Base-by-base conservation (phyloP, 2,888 invertebrate species). In the Cantharis lateralis region DNA sequence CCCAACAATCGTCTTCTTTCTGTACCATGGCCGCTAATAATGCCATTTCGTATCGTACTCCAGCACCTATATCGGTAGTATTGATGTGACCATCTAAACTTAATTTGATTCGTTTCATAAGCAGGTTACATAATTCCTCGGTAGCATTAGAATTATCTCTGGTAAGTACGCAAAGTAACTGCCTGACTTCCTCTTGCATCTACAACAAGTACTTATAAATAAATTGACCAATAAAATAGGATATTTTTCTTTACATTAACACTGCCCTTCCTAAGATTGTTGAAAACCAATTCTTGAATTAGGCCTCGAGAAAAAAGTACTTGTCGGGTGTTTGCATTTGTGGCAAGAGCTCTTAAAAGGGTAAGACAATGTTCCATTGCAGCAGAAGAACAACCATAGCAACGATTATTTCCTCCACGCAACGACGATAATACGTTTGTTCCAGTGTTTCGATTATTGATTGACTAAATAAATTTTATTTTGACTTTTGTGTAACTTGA, bases 1-100 rank as follows among this genome's bases (percentile, higher is more conserved):
- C 98, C 98, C 98, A 98, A 86, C 97, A 98, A 3, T 95, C 93
- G 87, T 98, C 98, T 84, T 98, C 96, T 81, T 96, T 96, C 83
- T 96, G 95, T 1, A 98, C 93, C 68, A 98, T 91, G 0, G 95
- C 94, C 0, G 97, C 96, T 24, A 98, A 88, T 13, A 98, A 89
- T 10, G 96, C 91, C 87, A 98, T 97, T 87, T 98, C 95, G 84
- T 98, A 96, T 3, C 97, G 92, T 0, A 98, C 96, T 2, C 94
- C 93, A 2, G 93, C 91, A 28, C 93, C 93, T 72, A 95, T 88
- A 85, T 94, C 95, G 0, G 93, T 92, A 48, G 93, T 91, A 5
- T 95, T 95, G 15, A 95, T 92, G 78, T 94, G 93, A 2, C 95
- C 95, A 70, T 82, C 85, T 0, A 96, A 88, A 1, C 95, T 94